Percentiles rank a stretch among this genome's conserved stretches.
Conservation (phyloP, 2,113 vertebrate genomes). For the Nothocercus julius region DNA sequence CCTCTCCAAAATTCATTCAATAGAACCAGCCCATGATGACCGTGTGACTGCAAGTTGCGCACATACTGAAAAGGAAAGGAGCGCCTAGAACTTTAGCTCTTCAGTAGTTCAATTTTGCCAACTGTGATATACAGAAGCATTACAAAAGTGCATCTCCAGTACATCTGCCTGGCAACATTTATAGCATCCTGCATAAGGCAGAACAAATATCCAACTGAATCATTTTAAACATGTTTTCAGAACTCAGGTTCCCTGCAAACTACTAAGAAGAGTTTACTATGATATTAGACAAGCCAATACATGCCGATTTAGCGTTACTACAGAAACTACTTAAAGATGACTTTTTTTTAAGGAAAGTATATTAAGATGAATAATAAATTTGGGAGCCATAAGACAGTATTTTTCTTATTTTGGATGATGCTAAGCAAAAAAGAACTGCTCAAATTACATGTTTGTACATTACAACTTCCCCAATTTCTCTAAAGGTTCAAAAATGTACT, state of each 20-base stretch:
- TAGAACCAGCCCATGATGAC: not conserved
- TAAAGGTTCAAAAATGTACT: not conserved
- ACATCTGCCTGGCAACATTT: not conserved
- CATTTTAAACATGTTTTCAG: not conserved
- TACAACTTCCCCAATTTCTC: not conserved
- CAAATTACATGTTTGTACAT: not conserved
- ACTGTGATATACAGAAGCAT: not conserved
- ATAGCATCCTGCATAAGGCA: not conserved
- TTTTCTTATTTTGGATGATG: not conserved
- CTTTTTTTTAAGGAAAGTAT: not conserved
- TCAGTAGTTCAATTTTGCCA: not conserved
- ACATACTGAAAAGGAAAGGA: not conserved
- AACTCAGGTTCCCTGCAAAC: not conserved
- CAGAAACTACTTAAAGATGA: not conserved
- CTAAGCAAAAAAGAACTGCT: not conserved
- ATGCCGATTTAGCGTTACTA: not conserved
- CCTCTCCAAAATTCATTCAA: not conserved
- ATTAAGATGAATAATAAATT: not conserved
- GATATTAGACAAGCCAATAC: not conserved
- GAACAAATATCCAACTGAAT: not conserved
- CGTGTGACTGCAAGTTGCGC: not conserved
- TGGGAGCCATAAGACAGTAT: not conserved
- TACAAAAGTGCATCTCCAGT: not conserved
- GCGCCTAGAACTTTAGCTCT: not conserved
- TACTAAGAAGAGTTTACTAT: not conserved